Percentiles rank a stretch among this genome's conserved stretches.
Evolutionary conservation across 1,140 invertebrate genomes (phyloP).

Genomic region (Triops cancriformis): DNA sequence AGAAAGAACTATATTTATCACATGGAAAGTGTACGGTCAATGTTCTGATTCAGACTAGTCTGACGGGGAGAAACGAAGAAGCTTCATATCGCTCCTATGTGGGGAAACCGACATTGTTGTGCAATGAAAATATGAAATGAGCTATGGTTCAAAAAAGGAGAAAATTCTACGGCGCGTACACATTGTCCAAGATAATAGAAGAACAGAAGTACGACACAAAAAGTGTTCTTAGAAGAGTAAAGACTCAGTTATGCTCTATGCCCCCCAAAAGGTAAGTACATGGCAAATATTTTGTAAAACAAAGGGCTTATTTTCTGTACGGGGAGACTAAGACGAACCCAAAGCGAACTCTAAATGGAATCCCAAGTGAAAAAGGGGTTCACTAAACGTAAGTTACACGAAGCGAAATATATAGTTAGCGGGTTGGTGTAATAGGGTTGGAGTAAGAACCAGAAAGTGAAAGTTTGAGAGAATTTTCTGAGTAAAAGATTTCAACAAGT

Average conservation of each 20-base stretch:
- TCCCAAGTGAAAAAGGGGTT: not conserved
- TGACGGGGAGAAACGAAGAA: not conserved
- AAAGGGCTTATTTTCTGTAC: not conserved
- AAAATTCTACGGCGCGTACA: not conserved
- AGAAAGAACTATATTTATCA: not conserved
- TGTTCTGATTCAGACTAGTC: not conserved
- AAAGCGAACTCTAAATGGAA: not conserved
- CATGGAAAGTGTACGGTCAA: not conserved
- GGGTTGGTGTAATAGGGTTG: not conserved
- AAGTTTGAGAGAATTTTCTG: not conserved
- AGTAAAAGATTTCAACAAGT: not conserved
- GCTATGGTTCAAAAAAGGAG: not conserved
- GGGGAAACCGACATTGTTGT: not conserved
- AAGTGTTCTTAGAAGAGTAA: not conserved
- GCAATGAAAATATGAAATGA: not conserved
- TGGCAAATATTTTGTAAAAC: not conserved
- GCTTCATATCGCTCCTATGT: not conserved
- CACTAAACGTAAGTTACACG: not conserved
- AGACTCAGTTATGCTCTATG: not conserved
- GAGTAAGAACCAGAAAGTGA: slow-evolving; percentile 10
- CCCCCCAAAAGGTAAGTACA: not conserved
- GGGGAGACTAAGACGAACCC: not conserved
- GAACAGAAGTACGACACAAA: not conserved
- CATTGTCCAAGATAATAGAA: not conserved
- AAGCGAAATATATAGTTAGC: not conserved